A percentile compares a stretch with the other conserved stretches of the same genome.
phyloP scores from a whole-genome alignment of 2,113 vertebrate species.

The Heliornis fulica region DNA sequence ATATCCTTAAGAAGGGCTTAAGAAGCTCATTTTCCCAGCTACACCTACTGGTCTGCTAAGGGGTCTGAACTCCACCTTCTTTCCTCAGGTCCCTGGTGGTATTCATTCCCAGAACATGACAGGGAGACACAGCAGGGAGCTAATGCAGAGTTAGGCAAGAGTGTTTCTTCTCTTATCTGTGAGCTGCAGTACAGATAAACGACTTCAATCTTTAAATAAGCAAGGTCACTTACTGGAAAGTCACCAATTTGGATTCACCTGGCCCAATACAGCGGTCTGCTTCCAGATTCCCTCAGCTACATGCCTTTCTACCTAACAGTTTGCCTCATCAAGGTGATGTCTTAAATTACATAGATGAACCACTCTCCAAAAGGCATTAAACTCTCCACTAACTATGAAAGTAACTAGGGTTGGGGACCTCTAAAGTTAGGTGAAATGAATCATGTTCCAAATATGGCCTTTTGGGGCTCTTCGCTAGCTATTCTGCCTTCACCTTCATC shows the following conservation, averaged over 20 bases:
- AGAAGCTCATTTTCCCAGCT: neutral
- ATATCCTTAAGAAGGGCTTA: neutral
- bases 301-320: neutral
- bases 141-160: neutral
- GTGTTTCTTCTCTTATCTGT: neutral
- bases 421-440: neutral
- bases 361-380: neutral
- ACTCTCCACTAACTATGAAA: neutral
- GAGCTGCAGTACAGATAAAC: neutral
- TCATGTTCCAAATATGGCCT: neutral
- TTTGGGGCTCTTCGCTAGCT: neutral
- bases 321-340: neutral
- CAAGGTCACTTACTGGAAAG: neutral
- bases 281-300: neutral
- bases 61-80: neutral
- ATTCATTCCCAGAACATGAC: neutral
- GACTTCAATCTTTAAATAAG: neutral
- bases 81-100: neutral
- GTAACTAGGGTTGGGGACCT: neutral
- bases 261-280: neutral
- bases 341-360: neutral
- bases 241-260: neutral
- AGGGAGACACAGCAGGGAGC: neutral
- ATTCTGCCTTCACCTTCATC: constrained; percentile 2
- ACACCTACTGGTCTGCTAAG: neutral